A percentile compares a stretch with the other conserved stretches of the same genome.
Conservation (phyloP, 2,888 invertebrate genomes). For the Eulithis testata region DNA sequence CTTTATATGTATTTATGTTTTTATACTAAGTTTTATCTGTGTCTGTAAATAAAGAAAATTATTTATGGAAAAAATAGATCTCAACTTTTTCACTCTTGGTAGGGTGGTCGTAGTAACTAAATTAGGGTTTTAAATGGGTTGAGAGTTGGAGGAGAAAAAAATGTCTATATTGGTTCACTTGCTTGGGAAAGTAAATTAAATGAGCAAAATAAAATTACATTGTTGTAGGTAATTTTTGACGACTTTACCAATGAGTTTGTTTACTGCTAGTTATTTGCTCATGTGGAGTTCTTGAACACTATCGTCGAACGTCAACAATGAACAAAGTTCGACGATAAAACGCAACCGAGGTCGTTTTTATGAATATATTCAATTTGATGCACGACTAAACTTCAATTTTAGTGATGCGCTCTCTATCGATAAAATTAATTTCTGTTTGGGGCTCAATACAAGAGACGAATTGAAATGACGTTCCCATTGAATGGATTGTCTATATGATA, state of each 20-base stretch:
- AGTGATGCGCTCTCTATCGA: conserved; percentile 44
- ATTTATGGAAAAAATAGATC: no score
- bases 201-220: no score
- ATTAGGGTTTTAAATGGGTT: no score
- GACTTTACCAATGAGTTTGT: background rate
- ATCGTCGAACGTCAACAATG: conserved; percentile 51
- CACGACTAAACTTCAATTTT: conserved; percentile 57
- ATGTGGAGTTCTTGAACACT: conserved; percentile 39
- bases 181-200: no score
- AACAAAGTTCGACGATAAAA: conserved; percentile 51
- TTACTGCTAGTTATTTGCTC: conserved; percentile 3
- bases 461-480: conserved; percentile 36
- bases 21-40: no score
- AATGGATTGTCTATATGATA: conserved; percentile 33
- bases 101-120: no score
- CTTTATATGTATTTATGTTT: no score
- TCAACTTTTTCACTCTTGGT: no score
- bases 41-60: no score
- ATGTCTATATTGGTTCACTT: no score
- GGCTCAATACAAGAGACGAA: conserved; percentile 28
- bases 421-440: conserved; percentile 27
- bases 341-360: conserved; percentile 52
- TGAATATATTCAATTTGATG: conserved; percentile 67
- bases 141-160: no score
- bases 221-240: background rate